Conservation (phyloP, 2,113 vertebrate species). For the Proterorhinus semilunaris region DNA sequence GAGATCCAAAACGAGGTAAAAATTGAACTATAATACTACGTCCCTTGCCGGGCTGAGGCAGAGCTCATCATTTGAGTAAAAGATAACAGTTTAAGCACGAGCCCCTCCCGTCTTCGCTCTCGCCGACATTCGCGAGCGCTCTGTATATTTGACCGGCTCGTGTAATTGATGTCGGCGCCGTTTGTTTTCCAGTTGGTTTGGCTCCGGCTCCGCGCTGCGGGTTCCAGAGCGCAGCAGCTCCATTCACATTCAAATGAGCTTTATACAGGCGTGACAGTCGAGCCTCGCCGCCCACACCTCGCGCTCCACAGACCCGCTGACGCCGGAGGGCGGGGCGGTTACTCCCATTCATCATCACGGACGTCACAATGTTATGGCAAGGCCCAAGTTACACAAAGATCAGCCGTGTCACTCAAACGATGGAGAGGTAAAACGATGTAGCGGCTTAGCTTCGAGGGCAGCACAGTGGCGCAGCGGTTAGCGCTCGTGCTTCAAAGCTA, state of each 20-base stretch:
- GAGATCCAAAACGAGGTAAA: too few species aligned
- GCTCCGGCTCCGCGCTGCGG: neutral
- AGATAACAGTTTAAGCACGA: too few species aligned
- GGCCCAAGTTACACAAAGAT: conserved; percentile 14
- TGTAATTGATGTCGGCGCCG: neutral
- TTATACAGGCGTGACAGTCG: conserved; percentile 51
- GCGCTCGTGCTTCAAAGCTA: too few species aligned
- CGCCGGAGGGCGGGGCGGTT: neutral
- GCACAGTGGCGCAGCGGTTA: too few species aligned
- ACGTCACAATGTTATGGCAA: conserved; percentile 1
- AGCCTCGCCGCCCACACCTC: neutral
- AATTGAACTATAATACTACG: too few species aligned
- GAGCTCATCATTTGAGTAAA: too few species aligned
- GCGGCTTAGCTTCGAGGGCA: too few species aligned
- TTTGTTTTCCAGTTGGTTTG: conserved; percentile 12
- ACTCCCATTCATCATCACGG: neutral
- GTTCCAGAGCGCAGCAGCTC: conserved; percentile 9
- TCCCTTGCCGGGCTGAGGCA: too few species aligned
- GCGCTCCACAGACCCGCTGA: neutral
- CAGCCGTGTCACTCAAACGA: neutral
- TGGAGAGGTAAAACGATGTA: too few species aligned
- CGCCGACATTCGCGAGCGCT: too few species aligned
- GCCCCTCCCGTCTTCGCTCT: too few species aligned
- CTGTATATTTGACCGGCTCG: neutral
- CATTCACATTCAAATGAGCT: conserved; percentile 60